Evolutionary conservation across 2,888 invertebrate genomes (phyloP), one percentile per base, ranked within the genome.

Genomic region (Stramonita haemastoma): DNA sequence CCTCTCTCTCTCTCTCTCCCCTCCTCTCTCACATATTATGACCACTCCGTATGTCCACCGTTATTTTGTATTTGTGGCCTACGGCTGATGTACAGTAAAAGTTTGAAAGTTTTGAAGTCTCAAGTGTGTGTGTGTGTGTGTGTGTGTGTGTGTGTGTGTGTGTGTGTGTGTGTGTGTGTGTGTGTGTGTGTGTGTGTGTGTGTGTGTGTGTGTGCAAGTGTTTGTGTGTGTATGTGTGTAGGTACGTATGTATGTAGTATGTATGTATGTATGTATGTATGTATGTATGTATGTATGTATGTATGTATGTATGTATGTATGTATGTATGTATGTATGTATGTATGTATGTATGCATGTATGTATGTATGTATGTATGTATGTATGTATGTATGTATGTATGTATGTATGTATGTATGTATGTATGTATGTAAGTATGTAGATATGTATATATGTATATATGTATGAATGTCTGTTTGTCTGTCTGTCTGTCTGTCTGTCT

Each of bases 81-180:
- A 77, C 6, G n/a, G 22, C 29, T 29, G n/a, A 13, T 26, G 6
- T n/a, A 29, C 26, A 29, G 13, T 29, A 29, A 77, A 5, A 29
- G 22, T 77, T 77, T 77, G 11, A 13, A 29, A 29, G 1, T 15
- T n/a, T 15, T 77, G n/a, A 77, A 29, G 73, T 77, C 8, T 77
- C 29, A 13, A 32, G 4, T 11, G 29, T 8, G 11, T 29, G 77
- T 29, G 32, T 77, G 77, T 22, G 77, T 5, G 77, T 22, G 77
- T 29, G 77, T 22, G 77, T 22, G 77, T 77, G 77, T 77, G 77
- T 77, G 77, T 77, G 77, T 77, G 77, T 13, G 77, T 32, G 79
- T 6, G 79, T 79, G 79, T 79, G 79, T 34, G 79, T 79, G 79
- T 34, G 79, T 34, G 79, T 34, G 79, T 34, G 79, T 34, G 34